These are phyloP conservation scores for Microtus ochrogaster DNA, from an alignment of 2,113 vertebrate species.

Conservation along the genomic window DNA sequence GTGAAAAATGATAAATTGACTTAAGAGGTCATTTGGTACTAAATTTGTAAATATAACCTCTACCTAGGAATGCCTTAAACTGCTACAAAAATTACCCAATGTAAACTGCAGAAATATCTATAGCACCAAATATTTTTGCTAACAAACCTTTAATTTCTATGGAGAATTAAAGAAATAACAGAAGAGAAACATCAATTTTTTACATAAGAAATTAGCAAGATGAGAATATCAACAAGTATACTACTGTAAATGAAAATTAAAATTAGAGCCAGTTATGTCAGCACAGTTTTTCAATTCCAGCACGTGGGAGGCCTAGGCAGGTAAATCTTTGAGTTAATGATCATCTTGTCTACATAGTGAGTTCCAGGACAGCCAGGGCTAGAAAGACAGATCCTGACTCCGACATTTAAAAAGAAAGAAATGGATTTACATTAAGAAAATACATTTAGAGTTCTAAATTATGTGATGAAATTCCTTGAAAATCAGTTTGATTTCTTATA, in stretches of 20 bases:
- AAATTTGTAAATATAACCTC: neutral
- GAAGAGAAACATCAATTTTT: no score
- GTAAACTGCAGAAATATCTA: no score
- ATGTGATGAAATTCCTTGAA: neutral
- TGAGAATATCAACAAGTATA: no score
- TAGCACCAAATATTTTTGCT: no score
- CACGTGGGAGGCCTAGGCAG: neutral
- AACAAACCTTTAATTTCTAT: no score
- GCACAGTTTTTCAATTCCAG: neutral
- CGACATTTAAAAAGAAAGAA: neutral
- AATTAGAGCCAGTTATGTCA: neutral
- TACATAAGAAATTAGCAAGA: no score
- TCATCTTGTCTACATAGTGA: neutral
- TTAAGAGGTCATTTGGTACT: no score
- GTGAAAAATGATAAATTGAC: neutral
- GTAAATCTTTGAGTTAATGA: neutral
- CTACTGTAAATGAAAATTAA: neutral
- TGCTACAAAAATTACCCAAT: no score
- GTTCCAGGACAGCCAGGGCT: neutral
- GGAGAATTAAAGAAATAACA: no score
- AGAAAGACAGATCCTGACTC: neutral
- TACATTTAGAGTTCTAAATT: neutral
- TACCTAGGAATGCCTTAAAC: no score
- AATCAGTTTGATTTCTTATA: neutral
- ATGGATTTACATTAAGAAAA: neutral